A percentile compares a stretch with the other conserved stretches of the same genome.
These are phyloP conservation scores for Neodiprion fabricii DNA, from an alignment of 1,140 invertebrate genomes.

Conservation along the genomic window DNA sequence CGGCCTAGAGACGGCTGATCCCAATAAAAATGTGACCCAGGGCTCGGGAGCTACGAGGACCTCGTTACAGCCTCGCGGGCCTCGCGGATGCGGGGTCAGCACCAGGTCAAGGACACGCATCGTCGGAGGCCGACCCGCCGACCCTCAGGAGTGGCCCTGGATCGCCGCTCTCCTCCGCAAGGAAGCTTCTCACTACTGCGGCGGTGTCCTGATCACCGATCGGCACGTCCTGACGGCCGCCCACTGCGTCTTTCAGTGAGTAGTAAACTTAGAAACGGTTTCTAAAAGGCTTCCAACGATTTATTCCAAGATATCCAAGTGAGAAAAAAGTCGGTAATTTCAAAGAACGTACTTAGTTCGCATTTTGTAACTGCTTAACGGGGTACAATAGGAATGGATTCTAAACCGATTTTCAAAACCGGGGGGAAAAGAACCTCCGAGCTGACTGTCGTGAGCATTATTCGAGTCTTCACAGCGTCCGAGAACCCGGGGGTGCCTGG, in stretches of 20 bases:
- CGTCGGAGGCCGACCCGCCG: conserved; percentile 69
- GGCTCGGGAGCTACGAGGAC: neutral
- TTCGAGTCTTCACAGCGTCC: too few relatives aligned
- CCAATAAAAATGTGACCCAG: neutral
- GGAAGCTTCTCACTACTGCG: conserved; percentile 70
- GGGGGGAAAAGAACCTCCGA: too few relatives aligned
- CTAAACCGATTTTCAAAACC: too few relatives aligned
- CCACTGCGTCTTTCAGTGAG: conserved; percentile 69
- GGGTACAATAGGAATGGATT: too few relatives aligned
- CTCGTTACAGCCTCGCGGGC: conserved; percentile 35
- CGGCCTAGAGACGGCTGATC: neutral
- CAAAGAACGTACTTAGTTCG: too few relatives aligned
- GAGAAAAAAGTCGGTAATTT: neutral
- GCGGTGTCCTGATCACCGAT: conserved; percentile 80
- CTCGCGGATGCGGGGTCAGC: conserved; percentile 72
- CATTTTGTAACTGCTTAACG: too few relatives aligned
- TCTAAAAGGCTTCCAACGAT: neutral
- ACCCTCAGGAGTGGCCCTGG: conserved; percentile 82
- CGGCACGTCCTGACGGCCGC: conserved; percentile 81
- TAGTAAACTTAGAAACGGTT: conserved; percentile 30
- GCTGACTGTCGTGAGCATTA: too few relatives aligned
- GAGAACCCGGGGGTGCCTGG: too few relatives aligned
- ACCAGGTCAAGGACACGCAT: conserved; percentile 64
- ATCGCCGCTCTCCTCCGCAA: conserved; percentile 74
- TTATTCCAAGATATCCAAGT: conserved; percentile 9